Conservation (phyloP, 2,797 vertebrate genomes). For the Sebastes diploproa region DNA sequence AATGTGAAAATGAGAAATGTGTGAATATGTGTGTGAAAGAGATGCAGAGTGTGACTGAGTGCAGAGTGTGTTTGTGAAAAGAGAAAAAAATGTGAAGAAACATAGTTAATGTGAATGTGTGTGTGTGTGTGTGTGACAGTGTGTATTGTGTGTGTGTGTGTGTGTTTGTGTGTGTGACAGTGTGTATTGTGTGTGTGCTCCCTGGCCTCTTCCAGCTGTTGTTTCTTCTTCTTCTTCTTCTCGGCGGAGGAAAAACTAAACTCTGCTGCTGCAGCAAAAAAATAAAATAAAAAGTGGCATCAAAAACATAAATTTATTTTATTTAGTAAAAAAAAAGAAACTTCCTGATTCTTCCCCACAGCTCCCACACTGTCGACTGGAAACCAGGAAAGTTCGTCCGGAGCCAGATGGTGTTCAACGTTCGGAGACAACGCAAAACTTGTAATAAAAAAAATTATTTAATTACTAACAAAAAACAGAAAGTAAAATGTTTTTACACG, state of each 20-base stretch:
- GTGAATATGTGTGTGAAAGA: conserved; percentile 69
- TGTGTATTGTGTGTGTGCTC: conserved; percentile 13
- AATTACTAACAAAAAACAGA: neutral
- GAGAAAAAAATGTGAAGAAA: conserved; percentile 31
- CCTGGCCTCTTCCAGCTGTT: conserved; percentile 64
- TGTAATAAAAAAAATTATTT: neutral
- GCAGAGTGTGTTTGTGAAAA: conserved; percentile 32
- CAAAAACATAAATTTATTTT: conserved; percentile 34
- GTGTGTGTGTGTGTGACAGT: neutral
- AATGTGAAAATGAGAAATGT: conserved; percentile 69
- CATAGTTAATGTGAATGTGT: conserved; percentile 29
- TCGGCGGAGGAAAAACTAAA: conserved; percentile 47
- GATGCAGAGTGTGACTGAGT: conserved; percentile 54
- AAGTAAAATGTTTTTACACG: neutral
- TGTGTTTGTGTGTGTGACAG: conserved; percentile 8
- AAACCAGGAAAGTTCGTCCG: conserved; percentile 35
- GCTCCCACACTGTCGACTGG: conserved; percentile 37
- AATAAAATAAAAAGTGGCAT: conserved; percentile 22
- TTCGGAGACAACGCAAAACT: conserved; percentile 18
- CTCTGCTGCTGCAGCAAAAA: conserved; percentile 23
- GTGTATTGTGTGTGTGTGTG: conserved; percentile 4
- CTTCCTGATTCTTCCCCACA: conserved; percentile 9
- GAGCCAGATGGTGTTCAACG: conserved; percentile 49
- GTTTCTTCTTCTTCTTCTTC: conserved; percentile 44
- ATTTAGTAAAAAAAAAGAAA: conserved; percentile 20